Conservation (phyloP, 2,888 invertebrate genomes). For the Metacarcinus magister region DNA sequence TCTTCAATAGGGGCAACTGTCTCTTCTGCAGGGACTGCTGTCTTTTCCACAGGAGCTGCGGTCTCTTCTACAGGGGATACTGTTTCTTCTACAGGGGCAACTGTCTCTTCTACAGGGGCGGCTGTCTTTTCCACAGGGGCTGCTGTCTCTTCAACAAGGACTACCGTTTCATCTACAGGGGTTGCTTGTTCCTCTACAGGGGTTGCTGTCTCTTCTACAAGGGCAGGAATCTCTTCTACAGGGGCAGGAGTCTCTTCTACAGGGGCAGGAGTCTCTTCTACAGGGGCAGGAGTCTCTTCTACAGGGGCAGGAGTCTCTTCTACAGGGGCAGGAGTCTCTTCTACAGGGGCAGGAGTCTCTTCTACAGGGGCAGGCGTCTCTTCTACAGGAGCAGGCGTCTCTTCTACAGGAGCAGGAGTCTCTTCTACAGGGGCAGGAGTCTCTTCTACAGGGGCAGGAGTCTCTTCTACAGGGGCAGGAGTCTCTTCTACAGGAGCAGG, state of each 20-base stretch:
- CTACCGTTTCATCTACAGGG: neutral
- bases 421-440: constrained; percentile 29
- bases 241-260: constrained; percentile 7
- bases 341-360: neutral
- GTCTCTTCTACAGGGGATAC: neutral
- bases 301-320: neutral
- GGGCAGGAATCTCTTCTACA: constrained; percentile 35
- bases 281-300: constrained; percentile 28
- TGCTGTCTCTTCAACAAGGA: neutral
- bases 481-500: neutral
- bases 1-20: constrained; percentile 17
- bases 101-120: neutral
- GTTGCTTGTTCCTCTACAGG: neutral
- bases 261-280: neutral
- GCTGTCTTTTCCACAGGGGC: neutral
- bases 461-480: neutral
- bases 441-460: neutral
- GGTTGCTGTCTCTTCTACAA: neutral
- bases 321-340: neutral
- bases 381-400: neutral
- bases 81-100: neutral
- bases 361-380: neutral
- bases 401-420: neutral
- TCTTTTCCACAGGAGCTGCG: constrained; percentile 3
- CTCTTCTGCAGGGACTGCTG: neutral